Evolutionary conservation across 2,888 invertebrate genomes (phyloP), one percentile per base, ranked within the genome.

Genomic region (Opisthograptis luteolata): DNA sequence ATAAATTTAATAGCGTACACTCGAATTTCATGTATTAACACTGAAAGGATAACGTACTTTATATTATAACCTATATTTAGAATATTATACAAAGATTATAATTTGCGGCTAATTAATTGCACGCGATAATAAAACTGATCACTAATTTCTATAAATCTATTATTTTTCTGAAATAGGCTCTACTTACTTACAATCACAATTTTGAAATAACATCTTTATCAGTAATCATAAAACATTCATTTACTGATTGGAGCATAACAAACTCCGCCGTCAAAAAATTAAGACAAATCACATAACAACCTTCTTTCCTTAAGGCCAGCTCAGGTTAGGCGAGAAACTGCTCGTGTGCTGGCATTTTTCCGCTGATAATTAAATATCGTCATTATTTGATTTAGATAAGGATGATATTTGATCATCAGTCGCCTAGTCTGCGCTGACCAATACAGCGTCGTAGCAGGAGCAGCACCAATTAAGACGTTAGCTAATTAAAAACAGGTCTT

Each of bases 41-140:
- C 12, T 22, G 14, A 25, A 37, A 32, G 14, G 27, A 34, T 25
- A 42, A 19, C 47, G 46, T 50, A 50, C 46, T 47, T 32, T 31
- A 25, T 10, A 42, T 25, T 32, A 54, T 34, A 40, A 41, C 32
- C 27, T 9, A 22, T 9, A 13, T 46, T 6, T 45, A 39, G 6
- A 17, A 42, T 37, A 45, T 42, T 39, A 45, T 42, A 46, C 22
- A 31, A 27, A 31, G n/a, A 4, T 14, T 30, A 10, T 22, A 44
- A n/a, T n/a, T n/a, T n/a, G n/a, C n/a, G n/a, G n/a, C n/a, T n/a
- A n/a, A n/a, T n/a, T 15, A 30, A 54, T 54, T 54, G 54, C 54
- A 54, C 54, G 27, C 27, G 20, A 54, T 31, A 34, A 25, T 17
- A 41, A 42, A 47, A 43, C 28, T 35, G 43, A 42, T 40, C 42